Conservation (phyloP, 2,797 vertebrate genomes). For the Austrolebias charrua region DNA sequence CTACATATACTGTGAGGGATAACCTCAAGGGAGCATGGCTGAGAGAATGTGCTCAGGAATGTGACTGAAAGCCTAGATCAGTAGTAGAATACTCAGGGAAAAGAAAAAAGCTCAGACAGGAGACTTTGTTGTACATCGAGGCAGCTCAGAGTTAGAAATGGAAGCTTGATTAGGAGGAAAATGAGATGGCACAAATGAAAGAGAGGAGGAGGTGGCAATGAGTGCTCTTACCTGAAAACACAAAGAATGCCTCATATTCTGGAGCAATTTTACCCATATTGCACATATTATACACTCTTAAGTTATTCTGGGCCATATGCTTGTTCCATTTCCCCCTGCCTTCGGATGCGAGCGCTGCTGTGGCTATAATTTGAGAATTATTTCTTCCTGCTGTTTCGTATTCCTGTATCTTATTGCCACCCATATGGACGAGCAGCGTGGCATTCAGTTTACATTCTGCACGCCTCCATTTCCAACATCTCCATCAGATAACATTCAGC, state of each 20-base stretch:
- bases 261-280: slow-evolving; percentile 62
- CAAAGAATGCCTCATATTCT: slow-evolving; percentile 52
- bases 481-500: slow-evolving; percentile 76
- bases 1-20: slow-evolving; percentile 20
- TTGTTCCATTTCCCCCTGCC: slow-evolving; percentile 63
- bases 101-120: slow-evolving; percentile 47
- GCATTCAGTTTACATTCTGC: slow-evolving; percentile 67
- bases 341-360: slow-evolving; percentile 52
- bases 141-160: slow-evolving; percentile 60
- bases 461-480: slow-evolving; percentile 62
- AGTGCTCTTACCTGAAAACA: slow-evolving; percentile 53
- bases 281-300: slow-evolving; percentile 53
- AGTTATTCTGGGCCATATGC: slow-evolving; percentile 70
- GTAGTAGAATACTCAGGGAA: slow-evolving; percentile 48
- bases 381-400: slow-evolving; percentile 75
- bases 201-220: slow-evolving; percentile 26
- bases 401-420: slow-evolving; percentile 62
- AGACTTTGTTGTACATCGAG: slow-evolving; percentile 54
- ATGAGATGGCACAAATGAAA: slow-evolving; percentile 69
- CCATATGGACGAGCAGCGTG: slow-evolving; percentile 68
- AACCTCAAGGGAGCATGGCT: slow-evolving; percentile 18
- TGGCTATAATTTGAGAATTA: slow-evolving; percentile 75
- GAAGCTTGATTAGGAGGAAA: slow-evolving; percentile 67
- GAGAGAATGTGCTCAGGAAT: slow-evolving; percentile 35
- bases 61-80: slow-evolving; percentile 55